Conservation (phyloP, 2,888 invertebrate species). For the Cataglyphis albicans region DNA sequence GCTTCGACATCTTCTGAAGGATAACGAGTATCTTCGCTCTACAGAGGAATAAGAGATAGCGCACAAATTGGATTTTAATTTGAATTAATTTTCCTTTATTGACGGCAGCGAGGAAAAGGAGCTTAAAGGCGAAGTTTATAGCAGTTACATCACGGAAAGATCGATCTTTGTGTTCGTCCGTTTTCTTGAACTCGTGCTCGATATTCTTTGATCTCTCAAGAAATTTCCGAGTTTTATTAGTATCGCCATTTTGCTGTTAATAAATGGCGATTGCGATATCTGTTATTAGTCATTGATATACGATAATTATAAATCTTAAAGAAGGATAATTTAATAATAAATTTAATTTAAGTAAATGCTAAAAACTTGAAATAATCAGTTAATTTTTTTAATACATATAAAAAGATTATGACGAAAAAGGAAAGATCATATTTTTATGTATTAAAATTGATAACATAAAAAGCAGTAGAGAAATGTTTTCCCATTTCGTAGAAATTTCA, state of each 20-base stretch:
- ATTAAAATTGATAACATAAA: background rate
- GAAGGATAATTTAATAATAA: background rate
- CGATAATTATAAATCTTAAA: background rate
- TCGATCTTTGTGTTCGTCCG: constrained; percentile 62
- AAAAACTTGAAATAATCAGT: background rate
- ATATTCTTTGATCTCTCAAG: constrained; percentile 43
- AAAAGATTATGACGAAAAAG: background rate
- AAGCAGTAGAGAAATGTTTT: background rate
- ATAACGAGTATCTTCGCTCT: constrained; percentile 70
- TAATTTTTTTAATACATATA: background rate
- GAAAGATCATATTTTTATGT: background rate
- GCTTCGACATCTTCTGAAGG: constrained; percentile 69
- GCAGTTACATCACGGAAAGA: constrained; percentile 65
- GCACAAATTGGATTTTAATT: constrained; percentile 75
- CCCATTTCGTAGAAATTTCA: constrained; percentile 14
- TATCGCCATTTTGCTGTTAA: background rate
- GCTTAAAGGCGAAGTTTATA: constrained; percentile 65
- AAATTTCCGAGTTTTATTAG: constrained; percentile 9
- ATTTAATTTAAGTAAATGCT: background rate
- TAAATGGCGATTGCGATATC: constrained; percentile 8
- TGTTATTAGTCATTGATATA: background rate
- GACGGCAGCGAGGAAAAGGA: constrained; percentile 56
- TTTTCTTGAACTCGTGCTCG: constrained; percentile 24
- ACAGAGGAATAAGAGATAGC: constrained; percentile 63
- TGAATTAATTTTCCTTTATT: constrained; percentile 75